Base-by-base conservation (phyloP, 2,797 vertebrate species). In the Semotilus atromaculatus region DNA sequence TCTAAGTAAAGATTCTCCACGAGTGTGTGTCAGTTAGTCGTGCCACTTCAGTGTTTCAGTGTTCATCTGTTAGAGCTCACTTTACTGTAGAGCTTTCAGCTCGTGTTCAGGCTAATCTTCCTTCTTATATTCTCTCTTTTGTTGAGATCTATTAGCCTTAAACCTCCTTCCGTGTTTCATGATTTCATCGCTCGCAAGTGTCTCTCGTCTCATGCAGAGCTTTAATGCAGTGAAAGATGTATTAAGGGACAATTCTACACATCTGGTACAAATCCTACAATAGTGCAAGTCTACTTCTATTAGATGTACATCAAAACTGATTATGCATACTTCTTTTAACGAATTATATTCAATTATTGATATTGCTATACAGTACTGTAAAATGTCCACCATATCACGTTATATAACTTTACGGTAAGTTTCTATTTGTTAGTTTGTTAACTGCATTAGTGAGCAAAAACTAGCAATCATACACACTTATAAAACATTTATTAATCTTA, bases 91-190 rank as follows among this genome's bases (percentile, higher is more conserved):
- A n/a, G n/a, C n/a, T n/a, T n/a, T n/a, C n/a, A n/a, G n/a, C 70
- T 80, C 38, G 75, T 43, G 19, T 83, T 88, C 64, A 13, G 62
- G 74, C 82, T 1, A 53, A 45, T 81, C 29, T 16, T 38, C 21
- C 18, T 31, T 45, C 83, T 77, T 45, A 29, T n/a, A 73, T 66
- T 77, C 26, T 31, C 71, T 81, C 71, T 85, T n/a, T n/a, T 83
- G 66, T 80, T 51, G n/a, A 19, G 66, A 64, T 75, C 84, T 73
- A 83, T 89, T 89, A 87, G 78, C 81, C 9, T 83, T 74, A 83
- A 67, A 68, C 60, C 21, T 40, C 21, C 36, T 31, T 55, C 60
- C 19, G 76, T 43, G 38, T 80, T 38, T 18, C 51, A 11, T 31
- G 31, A 68, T 68, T 68, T 19, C 74, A 70, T 23, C 53, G 43